Evolutionary conservation across 1,140 invertebrate species (phyloP), one percentile per base, ranked within the genome.

Genomic region (Arctopsyche grandis): DNA sequence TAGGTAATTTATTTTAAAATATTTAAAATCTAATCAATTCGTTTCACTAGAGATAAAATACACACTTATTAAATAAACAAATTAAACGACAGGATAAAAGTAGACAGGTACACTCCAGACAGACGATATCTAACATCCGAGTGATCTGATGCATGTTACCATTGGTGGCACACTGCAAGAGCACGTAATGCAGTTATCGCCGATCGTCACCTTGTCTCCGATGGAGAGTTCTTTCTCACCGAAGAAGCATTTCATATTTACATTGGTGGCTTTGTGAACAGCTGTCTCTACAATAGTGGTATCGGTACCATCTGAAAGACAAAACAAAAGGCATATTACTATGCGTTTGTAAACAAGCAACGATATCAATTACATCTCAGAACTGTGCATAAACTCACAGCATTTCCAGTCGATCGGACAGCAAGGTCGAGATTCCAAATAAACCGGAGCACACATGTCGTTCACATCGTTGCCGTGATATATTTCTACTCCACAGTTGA

Each of bases 391-490:
- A n/a, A n/a, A 66, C 87, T 89, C 85, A 89, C 89, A 85, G 81
- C 89, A 90, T 75, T 86, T 83, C 82, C 89, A 90, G 21, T 84
- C 85, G 63, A 90, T 88, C 0, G 89, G 89, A 75, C 89, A 90
- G 76, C 86, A 86, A 14, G 83, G 83, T 60, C 77, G 83, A 70
- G 83, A 85, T 3, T 85, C 84, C 43, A 84, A 83, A 79, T 88
- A 90, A 0, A 90, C 83, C 0, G 90, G 90, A 0, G 88, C 86
- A 80, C 90, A 90, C 16, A 86, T 87, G 7, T 86, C 80, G 9
- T 83, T 80, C 4, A 91, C 82, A 24, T 86, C 84, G 14, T 85
- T 83, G 48, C 87, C 86, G 78, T 88, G 84, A 75, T 88, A 86
- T 5, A 90, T 86, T 75, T 89, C 87, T 9, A 90, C 80, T 0